Base-by-base conservation (phyloP, 37 sponge, comb jelly and placozoan genomes). In the Bolinopsis microptera region DNA sequence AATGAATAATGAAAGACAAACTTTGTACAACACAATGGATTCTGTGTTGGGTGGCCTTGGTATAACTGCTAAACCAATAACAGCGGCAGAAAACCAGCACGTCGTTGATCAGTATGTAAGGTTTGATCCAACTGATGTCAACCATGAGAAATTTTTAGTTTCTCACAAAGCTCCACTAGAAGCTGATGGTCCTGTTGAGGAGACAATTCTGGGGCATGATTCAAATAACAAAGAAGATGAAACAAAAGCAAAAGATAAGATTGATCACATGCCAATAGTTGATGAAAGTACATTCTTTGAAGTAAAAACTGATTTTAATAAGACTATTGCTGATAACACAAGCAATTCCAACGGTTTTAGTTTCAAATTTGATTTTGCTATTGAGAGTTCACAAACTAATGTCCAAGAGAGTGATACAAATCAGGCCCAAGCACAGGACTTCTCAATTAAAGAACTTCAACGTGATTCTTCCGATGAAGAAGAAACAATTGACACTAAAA, bases 391-490 rank as follows among this genome's bases (percentile, higher is more conserved):
- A 48, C 61, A 48, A 48, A 48, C 61, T 18, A 13, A 48, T 48
- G 13, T 13, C 13, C 61, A 48, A 48, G 13, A 48, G 61, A 48
- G 9, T 48, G 61, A 18, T 48, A 13, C n/a, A n/a, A n/a, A n/a
- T n/a, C n/a, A 48, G 5, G 5, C 13, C 61, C 5, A 48, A 48
- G 61, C 61, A 48, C 9, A 48, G 13, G 61, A 48, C 5, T 48
- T 18, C 13, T 48, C 61, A 48, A 38, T 86, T 8, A 41, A 39
- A 86, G 48, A 86, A 27, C 61, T 86, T 28, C 90, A 86, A 27
- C 61, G 25, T 1, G 90, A 86, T 41, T 86, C 90, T 26, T 86
- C 90, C 27, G 90, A 86, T 86, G 90, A 86, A 24, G 90, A 86
- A 16, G 61, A 0, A 1, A 0, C 8, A 0, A 86, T 16, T 0